These are phyloP conservation scores for Pteropus rufus DNA, from an alignment of 2,797 vertebrate species.

Conservation along the genomic window DNA sequence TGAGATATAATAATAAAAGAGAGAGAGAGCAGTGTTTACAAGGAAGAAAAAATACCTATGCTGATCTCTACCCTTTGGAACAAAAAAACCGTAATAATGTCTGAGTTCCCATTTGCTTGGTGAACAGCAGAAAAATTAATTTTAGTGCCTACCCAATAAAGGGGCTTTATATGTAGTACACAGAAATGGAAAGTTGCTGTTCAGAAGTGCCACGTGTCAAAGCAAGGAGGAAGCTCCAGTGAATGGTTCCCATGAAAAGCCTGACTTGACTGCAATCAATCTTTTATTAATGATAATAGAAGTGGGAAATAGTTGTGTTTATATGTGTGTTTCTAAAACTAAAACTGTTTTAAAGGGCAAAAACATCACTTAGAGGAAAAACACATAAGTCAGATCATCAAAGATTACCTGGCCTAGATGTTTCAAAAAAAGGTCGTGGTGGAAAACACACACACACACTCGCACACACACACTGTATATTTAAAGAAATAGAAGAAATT, in stretches of 20 bases:
- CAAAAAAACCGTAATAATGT: not conserved
- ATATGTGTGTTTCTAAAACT: not conserved
- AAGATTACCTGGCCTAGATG: not conserved
- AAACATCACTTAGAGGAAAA: not conserved
- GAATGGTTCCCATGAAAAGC: not conserved
- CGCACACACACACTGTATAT: not conserved
- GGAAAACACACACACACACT: too few species aligned
- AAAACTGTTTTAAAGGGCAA: not conserved
- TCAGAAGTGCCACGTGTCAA: not conserved
- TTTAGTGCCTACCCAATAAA: not conserved
- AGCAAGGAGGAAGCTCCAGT: not conserved
- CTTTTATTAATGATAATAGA: not conserved
- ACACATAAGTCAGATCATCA: not conserved
- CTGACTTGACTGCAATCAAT: not conserved
- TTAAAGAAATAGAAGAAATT: not conserved
- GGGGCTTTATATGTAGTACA: not conserved
- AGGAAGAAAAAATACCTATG: not conserved
- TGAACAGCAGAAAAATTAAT: not conserved
- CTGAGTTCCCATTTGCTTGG: not conserved
- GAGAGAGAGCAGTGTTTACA: not conserved
- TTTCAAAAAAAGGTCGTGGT: not conserved
- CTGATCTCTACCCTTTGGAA: constrained; percentile 14
- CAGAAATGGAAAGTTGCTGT: not conserved
- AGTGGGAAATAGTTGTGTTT: not conserved
- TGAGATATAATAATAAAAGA: not conserved